A percentile compares a stretch with the other conserved stretches of the same genome.
phyloP scores from a whole-genome alignment of 2,888 invertebrate genomes.

The Formica aserva region DNA sequence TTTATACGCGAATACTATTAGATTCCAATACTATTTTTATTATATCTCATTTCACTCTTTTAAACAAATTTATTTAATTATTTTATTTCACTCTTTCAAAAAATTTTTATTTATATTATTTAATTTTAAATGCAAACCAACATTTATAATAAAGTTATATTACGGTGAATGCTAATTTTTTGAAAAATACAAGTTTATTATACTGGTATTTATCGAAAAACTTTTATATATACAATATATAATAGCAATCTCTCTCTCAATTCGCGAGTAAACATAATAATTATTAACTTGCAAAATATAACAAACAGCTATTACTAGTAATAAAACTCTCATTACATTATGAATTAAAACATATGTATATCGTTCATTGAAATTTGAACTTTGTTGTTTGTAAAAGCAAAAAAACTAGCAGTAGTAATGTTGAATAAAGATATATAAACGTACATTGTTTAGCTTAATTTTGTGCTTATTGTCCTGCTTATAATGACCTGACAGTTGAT shows the following conservation, averaged over 20 bases:
- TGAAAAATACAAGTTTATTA: neutral
- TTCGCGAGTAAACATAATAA: neutral
- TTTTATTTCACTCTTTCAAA: neutral
- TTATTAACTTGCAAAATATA: neutral
- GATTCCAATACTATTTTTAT: neutral
- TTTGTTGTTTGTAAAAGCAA: neutral
- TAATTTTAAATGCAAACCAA: neutral
- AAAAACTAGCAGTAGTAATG: neutral
- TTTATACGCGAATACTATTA: neutral
- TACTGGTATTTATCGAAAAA: neutral
- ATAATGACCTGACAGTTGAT: constrained; percentile 98
- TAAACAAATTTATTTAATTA: neutral
- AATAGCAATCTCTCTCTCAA: neutral
- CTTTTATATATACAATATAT: neutral
- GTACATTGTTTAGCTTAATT: constrained; percentile 97
- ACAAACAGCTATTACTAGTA: neutral
- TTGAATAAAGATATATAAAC: constrained; percentile 78
- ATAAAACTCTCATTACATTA: constrained; percentile 1
- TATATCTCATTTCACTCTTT: neutral
- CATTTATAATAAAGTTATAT: neutral
- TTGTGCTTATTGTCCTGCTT: constrained; percentile 98
- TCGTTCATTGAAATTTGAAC: neutral
- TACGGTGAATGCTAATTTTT: neutral
- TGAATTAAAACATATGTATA: neutral
- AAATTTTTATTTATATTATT: neutral